Evolutionary conservation across 30 jellyfish, hydroid and myxozoan genomes (phyloP), one percentile per base, ranked within the genome.

Genomic region (Cassiopea andromeda): DNA sequence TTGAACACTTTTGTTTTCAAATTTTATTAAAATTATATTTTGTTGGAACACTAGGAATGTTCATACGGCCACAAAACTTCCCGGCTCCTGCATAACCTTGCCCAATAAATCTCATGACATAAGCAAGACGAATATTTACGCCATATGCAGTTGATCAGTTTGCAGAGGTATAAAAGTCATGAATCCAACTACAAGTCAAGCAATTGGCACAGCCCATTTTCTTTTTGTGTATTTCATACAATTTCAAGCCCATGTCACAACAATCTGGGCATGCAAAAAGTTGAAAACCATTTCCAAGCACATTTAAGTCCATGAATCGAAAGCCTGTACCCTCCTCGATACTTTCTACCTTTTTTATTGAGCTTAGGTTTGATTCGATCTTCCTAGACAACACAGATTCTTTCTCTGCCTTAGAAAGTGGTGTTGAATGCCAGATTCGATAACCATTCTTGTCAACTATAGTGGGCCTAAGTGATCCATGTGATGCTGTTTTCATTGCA

Each of bases 61-160:
- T 45, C 87, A 77, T 77, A n/a, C 45, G 74, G 48, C 87, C 87
- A 57, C 87, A 77, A 77, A 77, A 77, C 58, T 45, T 77, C 46
- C 13, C 19, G n/a, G 87, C 87, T 47, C 75, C 73, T 15, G 75
- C 74, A 47, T 6, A 47, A 19, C 87, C 76, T 50, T 77, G 69
- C 38, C 85, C 87, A 47, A 77, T 77, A 47, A 46, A 47, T 77
- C 87, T 77, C 73, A 77, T 47, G 7, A 44, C 87, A 77, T 77
- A 77, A 77, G 48, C 75, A 10, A 77, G 73, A 10, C 87, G 73
- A 47, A 48, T 1, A 77, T 77, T 77, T 19, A 77, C 87, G 38
- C 15, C 77, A 47, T 47, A 77, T 48, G 77, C 73, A 47, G 75
- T 16, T 44, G 54, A n/a, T 77, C 77, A 48, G 45, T 77, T 47